A percentile compares a stretch with the other conserved stretches of the same genome.
Conservation (phyloP, 1,140 invertebrate genomes). For the Monomorium pharaonis region DNA sequence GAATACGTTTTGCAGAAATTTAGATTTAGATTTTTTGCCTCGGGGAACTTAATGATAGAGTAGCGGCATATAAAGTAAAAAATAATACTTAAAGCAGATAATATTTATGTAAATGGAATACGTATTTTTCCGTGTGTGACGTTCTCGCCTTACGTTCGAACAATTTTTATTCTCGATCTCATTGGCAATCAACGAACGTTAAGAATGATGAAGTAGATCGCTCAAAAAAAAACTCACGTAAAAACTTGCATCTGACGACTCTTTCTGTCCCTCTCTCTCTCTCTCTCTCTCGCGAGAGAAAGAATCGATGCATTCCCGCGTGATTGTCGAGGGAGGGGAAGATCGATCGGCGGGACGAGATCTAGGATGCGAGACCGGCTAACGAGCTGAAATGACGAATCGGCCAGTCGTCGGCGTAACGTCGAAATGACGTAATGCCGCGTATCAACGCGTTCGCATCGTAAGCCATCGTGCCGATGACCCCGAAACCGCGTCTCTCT, state of each 20-base stretch:
- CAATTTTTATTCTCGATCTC: neutral
- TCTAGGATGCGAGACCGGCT: conserved; percentile 1
- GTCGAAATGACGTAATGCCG: conserved; percentile 44
- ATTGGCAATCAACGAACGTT: neutral
- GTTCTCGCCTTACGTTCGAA: neutral
- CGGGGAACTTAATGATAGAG: no score
- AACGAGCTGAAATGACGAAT: conserved; percentile 40
- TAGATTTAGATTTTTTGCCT: no score
- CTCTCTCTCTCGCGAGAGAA: neutral
- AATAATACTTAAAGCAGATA: no score
- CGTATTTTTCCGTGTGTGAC: no score
- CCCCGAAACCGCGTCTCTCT: conserved; percentile 10
- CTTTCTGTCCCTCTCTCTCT: neutral
- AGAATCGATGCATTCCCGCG: neutral
- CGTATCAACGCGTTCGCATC: conserved; percentile 2
- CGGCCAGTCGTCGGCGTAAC: neutral
- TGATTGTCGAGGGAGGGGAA: neutral
- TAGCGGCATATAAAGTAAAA: no score
- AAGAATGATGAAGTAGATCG: neutral
- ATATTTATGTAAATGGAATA: no score
- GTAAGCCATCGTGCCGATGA: neutral
- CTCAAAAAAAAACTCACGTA: neutral
- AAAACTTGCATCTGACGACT: neutral
- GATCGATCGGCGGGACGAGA: conserved; percentile 1
- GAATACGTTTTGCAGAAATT: no score